A percentile compares a stretch with the other conserved stretches of the same genome.
These are phyloP conservation scores for Periphyllus acericola DNA, from an alignment of 2,888 invertebrate genomes.

Conservation along the genomic window DNA sequence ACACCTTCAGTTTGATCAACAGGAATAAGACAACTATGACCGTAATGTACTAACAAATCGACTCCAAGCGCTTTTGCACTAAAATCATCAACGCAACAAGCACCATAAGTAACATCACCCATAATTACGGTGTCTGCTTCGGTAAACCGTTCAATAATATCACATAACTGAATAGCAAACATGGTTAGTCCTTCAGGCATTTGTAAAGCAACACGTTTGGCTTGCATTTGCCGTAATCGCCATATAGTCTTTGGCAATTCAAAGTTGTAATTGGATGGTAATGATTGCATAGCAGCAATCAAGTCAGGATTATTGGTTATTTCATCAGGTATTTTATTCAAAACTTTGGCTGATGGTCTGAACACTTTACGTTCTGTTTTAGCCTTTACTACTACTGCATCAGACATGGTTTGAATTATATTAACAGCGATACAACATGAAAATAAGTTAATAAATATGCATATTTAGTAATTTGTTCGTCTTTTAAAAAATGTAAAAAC, in stretches of 20 bases:
- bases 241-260: conserved; percentile 98
- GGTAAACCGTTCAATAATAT: conserved; percentile 90
- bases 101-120: conserved; percentile 99
- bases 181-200: conserved; percentile 95
- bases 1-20: conserved; percentile 85
- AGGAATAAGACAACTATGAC: conserved; percentile 95
- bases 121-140: conserved; percentile 92
- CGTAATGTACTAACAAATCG: conserved; percentile 94
- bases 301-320: conserved; percentile 80
- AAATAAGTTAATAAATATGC: background rate
- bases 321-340: conserved; percentile 84
- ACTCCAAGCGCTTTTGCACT: conserved; percentile 90
- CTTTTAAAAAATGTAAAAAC: no score
- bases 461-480: no score
- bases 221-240: conserved; percentile 86
- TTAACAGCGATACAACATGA: background rate
- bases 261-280: conserved; percentile 97
- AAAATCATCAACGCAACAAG: conserved; percentile 97
- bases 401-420: conserved; percentile 37
- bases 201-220: conserved; percentile 92
- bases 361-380: conserved; percentile 84
- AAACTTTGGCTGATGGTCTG: conserved; percentile 76
- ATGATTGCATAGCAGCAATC: conserved; percentile 76
- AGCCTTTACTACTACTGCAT: conserved; percentile 76
- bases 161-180: conserved; percentile 91